Percentiles rank a stretch among this genome's conserved stretches.
Evolutionary conservation across 2,888 invertebrate species (phyloP).

Genomic region (Synergus japonicus): DNA sequence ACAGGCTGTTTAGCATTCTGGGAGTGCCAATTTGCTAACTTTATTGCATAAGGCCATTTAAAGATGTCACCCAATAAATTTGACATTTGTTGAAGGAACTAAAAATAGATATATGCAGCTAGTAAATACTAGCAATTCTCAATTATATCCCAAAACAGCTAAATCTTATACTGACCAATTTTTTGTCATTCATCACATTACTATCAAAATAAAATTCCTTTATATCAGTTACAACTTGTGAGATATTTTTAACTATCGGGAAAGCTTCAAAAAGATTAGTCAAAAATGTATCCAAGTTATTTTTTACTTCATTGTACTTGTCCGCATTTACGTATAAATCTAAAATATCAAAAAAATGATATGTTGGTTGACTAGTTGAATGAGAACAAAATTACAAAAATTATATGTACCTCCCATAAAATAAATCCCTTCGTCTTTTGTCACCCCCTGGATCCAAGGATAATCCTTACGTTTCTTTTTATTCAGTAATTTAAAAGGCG

Average conservation of each 20-base stretch:
- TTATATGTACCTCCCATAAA: constrained; percentile 48
- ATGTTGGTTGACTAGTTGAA: neutral
- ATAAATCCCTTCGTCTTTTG: constrained; percentile 57
- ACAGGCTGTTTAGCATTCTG: neutral
- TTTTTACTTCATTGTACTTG: neutral
- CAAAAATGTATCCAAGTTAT: neutral
- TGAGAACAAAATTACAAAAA: neutral
- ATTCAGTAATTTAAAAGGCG: neutral
- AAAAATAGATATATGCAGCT: neutral
- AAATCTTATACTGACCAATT: neutral
- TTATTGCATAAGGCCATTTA: neutral
- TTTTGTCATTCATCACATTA: neutral
- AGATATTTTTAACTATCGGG: neutral
- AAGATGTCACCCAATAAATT: neutral
- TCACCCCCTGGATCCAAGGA: constrained; percentile 56
- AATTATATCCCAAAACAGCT: no score
- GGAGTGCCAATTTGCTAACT: neutral
- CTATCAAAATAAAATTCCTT: neutral
- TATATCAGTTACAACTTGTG: neutral
- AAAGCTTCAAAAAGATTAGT: neutral
- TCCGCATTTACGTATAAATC: neutral
- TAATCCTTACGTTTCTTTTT: constrained; percentile 52
- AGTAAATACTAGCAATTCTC: no score
- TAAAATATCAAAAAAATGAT: neutral
- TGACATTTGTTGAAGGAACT: neutral